These are phyloP conservation scores for Morpho deidamia DNA, from an alignment of 2,888 invertebrate genomes.

Conservation along the genomic window DNA sequence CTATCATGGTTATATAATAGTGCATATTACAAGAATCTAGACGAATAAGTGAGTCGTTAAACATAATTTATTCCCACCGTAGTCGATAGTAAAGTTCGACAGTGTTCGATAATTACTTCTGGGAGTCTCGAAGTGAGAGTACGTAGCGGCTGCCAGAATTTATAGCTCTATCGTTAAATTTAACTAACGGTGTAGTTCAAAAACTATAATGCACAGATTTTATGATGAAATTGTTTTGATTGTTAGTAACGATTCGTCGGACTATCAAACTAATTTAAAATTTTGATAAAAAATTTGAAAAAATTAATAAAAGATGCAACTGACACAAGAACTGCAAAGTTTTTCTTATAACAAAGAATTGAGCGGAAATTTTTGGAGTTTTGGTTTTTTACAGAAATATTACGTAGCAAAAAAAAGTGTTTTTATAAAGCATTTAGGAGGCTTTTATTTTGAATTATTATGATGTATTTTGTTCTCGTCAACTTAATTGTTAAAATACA, in stretches of 20 bases:
- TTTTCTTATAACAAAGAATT: too few relatives aligned
- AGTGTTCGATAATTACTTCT: conserved; percentile 22
- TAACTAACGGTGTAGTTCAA: neutral
- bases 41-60: conserved; percentile 19
- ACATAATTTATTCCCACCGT: conserved; percentile 15
- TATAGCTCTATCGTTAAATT: conserved; percentile 4
- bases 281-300: too few relatives aligned
- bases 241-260: neutral
- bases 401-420: too few relatives aligned
- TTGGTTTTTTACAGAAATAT: too few relatives aligned
- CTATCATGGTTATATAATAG: neutral
- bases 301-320: too few relatives aligned
- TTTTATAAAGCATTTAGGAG: too few relatives aligned
- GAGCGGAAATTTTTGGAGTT: too few relatives aligned
- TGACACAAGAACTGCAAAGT: too few relatives aligned
- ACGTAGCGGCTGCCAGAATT: neutral
- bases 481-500: too few relatives aligned
- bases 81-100: conserved; percentile 21
- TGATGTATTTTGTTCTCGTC: too few relatives aligned
- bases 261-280: too few relatives aligned
- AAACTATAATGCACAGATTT: neutral
- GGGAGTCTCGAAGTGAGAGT: conserved; percentile 10
- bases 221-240: neutral
- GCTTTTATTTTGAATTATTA: too few relatives aligned
- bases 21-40: conserved; percentile 2